A percentile compares a stretch with the other conserved stretches of the same genome.
Conservation (phyloP, 2,113 vertebrate species). For the Isichthys henryi region DNA sequence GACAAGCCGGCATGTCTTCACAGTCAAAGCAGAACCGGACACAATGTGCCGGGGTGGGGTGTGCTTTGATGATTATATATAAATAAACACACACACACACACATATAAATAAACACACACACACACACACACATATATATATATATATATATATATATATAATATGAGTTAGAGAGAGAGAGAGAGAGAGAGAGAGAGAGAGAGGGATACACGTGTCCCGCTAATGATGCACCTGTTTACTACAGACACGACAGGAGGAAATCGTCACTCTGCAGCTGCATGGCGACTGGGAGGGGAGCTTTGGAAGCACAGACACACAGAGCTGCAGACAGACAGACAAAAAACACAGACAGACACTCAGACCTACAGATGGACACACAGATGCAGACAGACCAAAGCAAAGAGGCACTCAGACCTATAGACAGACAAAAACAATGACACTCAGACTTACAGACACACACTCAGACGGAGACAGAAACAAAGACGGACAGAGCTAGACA, state of each 20-base stretch:
- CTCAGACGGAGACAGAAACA: not conserved
- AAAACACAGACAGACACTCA: too few species aligned
- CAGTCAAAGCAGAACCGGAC: not conserved
- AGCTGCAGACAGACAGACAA: not conserved
- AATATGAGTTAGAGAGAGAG: not conserved
- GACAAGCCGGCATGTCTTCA: not conserved
- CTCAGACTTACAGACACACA: not conserved
- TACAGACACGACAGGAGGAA: not conserved
- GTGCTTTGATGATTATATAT: not conserved
- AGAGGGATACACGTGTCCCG: not conserved
- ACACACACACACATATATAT: too few species aligned
- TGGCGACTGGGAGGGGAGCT: not conserved
- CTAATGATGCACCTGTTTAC: constrained; percentile 2
- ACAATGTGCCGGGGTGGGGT: not conserved
- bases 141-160: too few species aligned
- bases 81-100: too few species aligned
- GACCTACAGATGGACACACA: not conserved
- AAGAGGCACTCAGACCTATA: not conserved
- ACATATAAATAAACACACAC: too few species aligned
- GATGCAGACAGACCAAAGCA: not conserved
- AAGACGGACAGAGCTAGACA: not conserved
- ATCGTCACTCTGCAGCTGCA: not conserved
- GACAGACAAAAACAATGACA: not conserved
- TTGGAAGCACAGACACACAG: not conserved
- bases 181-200: not conserved